These are phyloP conservation scores for Gila robusta DNA, from an alignment of 2,797 vertebrate species.

Conservation along the genomic window DNA sequence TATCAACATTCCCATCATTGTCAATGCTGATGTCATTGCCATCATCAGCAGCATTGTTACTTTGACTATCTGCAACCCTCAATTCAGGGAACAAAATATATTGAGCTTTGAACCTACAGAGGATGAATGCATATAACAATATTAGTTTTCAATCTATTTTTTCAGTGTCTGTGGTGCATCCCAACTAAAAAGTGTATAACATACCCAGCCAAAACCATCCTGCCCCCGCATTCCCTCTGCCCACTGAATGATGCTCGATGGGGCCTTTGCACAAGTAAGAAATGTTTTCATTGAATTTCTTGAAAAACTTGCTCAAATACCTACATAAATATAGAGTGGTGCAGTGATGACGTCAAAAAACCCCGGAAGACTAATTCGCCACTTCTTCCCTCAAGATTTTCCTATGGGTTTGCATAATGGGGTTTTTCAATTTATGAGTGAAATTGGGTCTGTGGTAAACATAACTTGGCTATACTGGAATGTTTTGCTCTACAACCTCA, in stretches of 20 bases:
- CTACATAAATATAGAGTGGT: neutral
- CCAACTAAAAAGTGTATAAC: conserved; percentile 80
- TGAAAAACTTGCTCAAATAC: neutral
- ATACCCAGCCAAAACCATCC: conserved; percentile 86
- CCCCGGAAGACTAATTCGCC: neutral
- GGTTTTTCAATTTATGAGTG: neutral
- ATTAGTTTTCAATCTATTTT: conserved; percentile 13
- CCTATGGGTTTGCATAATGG: neutral
- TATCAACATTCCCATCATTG: neutral
- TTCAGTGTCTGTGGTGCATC: conserved; percentile 94
- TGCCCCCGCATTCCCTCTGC: conserved; percentile 85
- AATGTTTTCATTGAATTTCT: neutral
- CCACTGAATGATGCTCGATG: conserved; percentile 89
- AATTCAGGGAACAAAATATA: neutral
- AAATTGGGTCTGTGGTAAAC: neutral
- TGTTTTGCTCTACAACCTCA: neutral
- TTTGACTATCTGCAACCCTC: neutral
- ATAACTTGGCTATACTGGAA: neutral
- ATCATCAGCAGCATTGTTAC: neutral
- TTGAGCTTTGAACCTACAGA: neutral
- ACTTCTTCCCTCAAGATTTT: neutral
- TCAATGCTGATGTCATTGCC: neutral
- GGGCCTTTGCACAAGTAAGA: conserved; percentile 96
- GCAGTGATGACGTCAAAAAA: neutral
- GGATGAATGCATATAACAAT: conserved; percentile 5